phyloP scores from a whole-genome alignment of 35 echinoderm and acorn worm genomes.

The Acanthaster planci region DNA sequence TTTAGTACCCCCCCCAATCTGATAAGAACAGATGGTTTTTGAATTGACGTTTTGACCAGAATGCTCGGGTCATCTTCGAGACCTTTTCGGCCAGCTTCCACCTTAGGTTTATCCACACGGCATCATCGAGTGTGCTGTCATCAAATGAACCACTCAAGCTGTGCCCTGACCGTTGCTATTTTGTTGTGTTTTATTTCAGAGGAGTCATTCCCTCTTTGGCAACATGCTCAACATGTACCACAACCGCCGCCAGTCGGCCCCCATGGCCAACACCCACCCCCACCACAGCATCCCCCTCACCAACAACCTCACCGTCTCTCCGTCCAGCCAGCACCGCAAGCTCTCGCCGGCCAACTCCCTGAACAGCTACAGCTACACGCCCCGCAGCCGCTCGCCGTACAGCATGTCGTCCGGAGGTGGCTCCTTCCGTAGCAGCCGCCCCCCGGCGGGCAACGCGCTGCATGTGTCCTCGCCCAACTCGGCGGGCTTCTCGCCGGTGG shows the following conservation, averaged over 20 bases:
- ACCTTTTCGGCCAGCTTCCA: no score
- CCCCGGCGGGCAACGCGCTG: slow-evolving; percentile 60
- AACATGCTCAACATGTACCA: slow-evolving; percentile 89
- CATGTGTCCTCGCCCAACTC: slow-evolving; percentile 84
- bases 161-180: not conserved
- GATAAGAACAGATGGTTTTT: no score
- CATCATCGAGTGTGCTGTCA: no score
- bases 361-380: slow-evolving; percentile 85
- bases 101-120: no score
- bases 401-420: slow-evolving; percentile 57
- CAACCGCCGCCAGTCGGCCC: slow-evolving; percentile 86
- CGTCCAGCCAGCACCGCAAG: slow-evolving; percentile 87
- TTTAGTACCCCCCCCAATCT: no score
- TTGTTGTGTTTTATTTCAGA: slow-evolving; percentile 58
- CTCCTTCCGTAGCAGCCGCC: slow-evolving; percentile 43
- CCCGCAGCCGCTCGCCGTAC: slow-evolving; percentile 74
- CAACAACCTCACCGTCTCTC: slow-evolving; percentile 77
- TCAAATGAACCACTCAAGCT: not conserved
- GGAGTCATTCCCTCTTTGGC: slow-evolving; percentile 96
- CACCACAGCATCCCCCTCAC: slow-evolving; percentile 50
- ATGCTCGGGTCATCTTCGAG: no score
- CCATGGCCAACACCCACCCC: slow-evolving; percentile 55
- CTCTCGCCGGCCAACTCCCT: slow-evolving; percentile 92
- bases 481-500: slow-evolving; percentile 78
- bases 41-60: no score